Conservation (phyloP, 2,888 invertebrate genomes). For the Philereme vetulata region DNA sequence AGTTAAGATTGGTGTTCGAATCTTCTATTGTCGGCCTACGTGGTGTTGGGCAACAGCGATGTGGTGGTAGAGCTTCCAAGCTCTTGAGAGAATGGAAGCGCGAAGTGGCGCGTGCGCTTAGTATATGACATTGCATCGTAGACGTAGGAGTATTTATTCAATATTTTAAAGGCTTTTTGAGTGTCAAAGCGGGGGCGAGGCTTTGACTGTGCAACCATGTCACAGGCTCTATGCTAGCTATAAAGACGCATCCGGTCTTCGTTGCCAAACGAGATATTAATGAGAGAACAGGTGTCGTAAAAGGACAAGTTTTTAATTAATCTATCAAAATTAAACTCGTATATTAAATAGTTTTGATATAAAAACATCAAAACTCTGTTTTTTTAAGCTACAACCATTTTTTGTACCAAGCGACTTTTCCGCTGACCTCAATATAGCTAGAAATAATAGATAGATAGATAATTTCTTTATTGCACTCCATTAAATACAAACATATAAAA, state of each 20-base stretch:
- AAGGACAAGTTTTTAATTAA: neutral
- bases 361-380: no score
- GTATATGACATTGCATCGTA: slow-evolving; percentile 52
- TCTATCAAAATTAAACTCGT: neutral
- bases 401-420: no score
- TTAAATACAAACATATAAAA: no score
- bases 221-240: slow-evolving; percentile 57
- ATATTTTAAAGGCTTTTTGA: slow-evolving; percentile 64
- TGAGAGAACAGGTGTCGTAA: slow-evolving; percentile 30
- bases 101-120: slow-evolving; percentile 26
- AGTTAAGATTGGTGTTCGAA: slow-evolving; percentile 52
- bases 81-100: slow-evolving; percentile 26
- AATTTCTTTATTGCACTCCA: no score
- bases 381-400: no score
- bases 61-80: slow-evolving; percentile 46
- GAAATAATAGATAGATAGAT: no score
- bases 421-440: no score
- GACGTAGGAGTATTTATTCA: slow-evolving; percentile 71
- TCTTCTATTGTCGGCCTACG: slow-evolving; percentile 67
- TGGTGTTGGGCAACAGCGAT: slow-evolving; percentile 71
- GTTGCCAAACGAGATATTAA: slow-evolving; percentile 53
- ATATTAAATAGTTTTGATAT: no score
- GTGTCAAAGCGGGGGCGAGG: slow-evolving; percentile 60
- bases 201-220: slow-evolving; percentile 65
- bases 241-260: slow-evolving; percentile 60